Evolutionary conservation across 2,797 vertebrate genomes (phyloP).

Genomic region (Synanceia verrucosa): DNA sequence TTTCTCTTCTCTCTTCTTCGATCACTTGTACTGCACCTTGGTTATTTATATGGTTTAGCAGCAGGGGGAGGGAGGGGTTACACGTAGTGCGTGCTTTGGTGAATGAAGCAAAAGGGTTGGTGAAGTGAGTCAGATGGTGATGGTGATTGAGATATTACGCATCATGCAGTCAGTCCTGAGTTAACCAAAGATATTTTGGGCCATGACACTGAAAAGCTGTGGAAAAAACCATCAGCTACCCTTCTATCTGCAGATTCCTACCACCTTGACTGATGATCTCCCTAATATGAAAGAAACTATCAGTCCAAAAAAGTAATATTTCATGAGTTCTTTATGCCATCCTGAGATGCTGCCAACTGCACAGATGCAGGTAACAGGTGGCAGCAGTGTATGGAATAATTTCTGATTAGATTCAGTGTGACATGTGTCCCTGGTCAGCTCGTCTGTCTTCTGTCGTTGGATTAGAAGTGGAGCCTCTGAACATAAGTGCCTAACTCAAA

Average conservation of each 20-base stretch:
- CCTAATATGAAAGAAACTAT: not conserved
- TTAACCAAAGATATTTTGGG: slow-evolving; percentile 64
- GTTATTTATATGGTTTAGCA: slow-evolving; percentile 69
- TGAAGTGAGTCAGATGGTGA: slow-evolving; percentile 66
- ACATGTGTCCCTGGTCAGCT: no score
- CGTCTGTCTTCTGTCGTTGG: no score
- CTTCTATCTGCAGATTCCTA: not conserved
- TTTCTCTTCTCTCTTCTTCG: slow-evolving; percentile 14
- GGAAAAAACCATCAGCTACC: not conserved
- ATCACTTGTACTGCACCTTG: slow-evolving; percentile 15
- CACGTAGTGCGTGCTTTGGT: not conserved
- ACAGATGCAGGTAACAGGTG: no score
- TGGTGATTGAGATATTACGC: slow-evolving; percentile 62
- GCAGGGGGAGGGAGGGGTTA: slow-evolving; percentile 53
- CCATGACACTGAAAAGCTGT: slow-evolving; percentile 26
- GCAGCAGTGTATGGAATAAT: no score
- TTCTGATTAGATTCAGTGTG: no score
- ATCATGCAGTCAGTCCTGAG: slow-evolving; percentile 29
- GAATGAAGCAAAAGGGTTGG: slow-evolving; percentile 25
- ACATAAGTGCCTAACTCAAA: no score
- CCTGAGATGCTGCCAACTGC: not conserved
- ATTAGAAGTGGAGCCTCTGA: no score
- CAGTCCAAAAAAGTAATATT: not conserved
- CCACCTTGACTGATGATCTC: not conserved
- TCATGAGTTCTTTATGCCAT: not conserved